These are phyloP conservation scores for Morpho achilles DNA, from an alignment of 2,888 invertebrate genomes.

Conservation along the genomic window DNA sequence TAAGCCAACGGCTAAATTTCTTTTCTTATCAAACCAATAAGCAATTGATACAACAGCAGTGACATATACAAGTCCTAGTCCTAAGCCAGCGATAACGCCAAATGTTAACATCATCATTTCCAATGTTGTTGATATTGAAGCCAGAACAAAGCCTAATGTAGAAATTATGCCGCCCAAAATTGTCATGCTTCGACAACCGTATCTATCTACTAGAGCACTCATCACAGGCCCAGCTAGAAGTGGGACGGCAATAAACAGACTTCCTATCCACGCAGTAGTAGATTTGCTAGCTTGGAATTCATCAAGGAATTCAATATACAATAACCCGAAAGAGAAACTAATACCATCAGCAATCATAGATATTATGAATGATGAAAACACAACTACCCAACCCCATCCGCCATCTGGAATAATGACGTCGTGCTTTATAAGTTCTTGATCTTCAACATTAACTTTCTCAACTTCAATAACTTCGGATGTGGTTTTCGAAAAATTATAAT, in stretches of 20 bases:
- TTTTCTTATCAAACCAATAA: slow-evolving; percentile 94
- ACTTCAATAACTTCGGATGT: slow-evolving; percentile 42
- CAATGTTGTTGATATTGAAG: slow-evolving; percentile 84
- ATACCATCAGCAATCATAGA: slow-evolving; percentile 96
- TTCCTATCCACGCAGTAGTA: slow-evolving; percentile 94
- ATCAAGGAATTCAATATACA: slow-evolving; percentile 89
- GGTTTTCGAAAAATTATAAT: slow-evolving; percentile 28
- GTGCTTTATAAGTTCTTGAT: slow-evolving; percentile 31
- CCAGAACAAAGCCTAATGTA: slow-evolving; percentile 86
- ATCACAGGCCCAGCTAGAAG: slow-evolving; percentile 90
- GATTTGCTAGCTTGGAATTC: slow-evolving; percentile 90
- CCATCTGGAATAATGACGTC: slow-evolving; percentile 85
- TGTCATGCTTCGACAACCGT: slow-evolving; percentile 89
- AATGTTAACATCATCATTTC: slow-evolving; percentile 91
- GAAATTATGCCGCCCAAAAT: slow-evolving; percentile 86
- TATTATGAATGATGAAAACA: slow-evolving; percentile 89
- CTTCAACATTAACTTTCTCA: slow-evolving; percentile 33
- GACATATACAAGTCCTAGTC: slow-evolving; percentile 91
- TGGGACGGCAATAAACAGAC: slow-evolving; percentile 93
- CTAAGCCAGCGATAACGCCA: slow-evolving; percentile 90
- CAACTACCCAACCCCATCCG: slow-evolving; percentile 95
- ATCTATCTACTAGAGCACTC: slow-evolving; percentile 91
- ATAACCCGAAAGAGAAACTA: slow-evolving; percentile 94
- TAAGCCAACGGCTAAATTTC: slow-evolving; percentile 91
- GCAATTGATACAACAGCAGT: slow-evolving; percentile 95